A percentile compares a stretch with the other conserved stretches of the same genome.
Conservation (phyloP, 1,140 invertebrate species). For the Drosophila subobscura region DNA sequence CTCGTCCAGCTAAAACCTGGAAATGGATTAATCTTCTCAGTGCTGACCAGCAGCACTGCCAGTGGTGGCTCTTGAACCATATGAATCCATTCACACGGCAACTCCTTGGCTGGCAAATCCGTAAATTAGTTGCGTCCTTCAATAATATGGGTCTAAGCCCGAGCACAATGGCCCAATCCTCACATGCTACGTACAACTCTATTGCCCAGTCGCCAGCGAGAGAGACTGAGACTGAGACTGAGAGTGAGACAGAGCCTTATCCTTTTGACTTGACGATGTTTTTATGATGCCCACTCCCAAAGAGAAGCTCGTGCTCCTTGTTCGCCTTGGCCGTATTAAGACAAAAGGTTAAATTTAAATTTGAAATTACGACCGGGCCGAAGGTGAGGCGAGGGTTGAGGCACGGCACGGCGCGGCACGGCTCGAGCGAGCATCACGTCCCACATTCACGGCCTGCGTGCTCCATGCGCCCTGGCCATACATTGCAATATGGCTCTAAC, state of each 20-base stretch:
- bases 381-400: slow-evolving; percentile 3
- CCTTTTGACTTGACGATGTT: slow-evolving; percentile 59
- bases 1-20: no score
- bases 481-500: slow-evolving; percentile 65
- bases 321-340: slow-evolving; percentile 66
- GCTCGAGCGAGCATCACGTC: slow-evolving; percentile 52
- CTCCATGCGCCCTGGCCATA: slow-evolving; percentile 62
- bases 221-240: not conserved
- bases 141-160: slow-evolving; percentile 63
- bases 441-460: slow-evolving; percentile 54
- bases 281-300: slow-evolving; percentile 53
- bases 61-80: not conserved
- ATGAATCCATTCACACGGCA: not conserved
- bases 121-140: slow-evolving; percentile 53
- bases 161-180: slow-evolving; percentile 14
- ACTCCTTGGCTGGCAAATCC: slow-evolving; percentile 37
- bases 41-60: no score
- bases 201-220: slow-evolving; percentile 13
- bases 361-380: slow-evolving; percentile 65
- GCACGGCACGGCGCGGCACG: not conserved
- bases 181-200: slow-evolving; percentile 29
- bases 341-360: slow-evolving; percentile 83
- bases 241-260: slow-evolving; percentile 13
- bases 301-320: slow-evolving; percentile 36
- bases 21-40: no score